Evolutionary conservation across 1,140 invertebrate species (phyloP).

Genomic region (Dendroctonus ponderosae): DNA sequence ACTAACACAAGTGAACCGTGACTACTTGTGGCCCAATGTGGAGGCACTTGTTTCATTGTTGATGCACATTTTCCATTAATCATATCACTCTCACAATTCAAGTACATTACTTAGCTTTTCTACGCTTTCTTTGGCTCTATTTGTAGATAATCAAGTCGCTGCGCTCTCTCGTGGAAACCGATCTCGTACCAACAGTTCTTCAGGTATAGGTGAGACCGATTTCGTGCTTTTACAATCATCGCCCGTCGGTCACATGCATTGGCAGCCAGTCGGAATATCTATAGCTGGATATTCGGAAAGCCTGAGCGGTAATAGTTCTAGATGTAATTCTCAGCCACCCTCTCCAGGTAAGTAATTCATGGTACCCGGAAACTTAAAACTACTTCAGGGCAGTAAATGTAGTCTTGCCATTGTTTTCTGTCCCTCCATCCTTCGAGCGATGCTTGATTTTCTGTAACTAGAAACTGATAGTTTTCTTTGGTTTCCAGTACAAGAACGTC

Average conservation of each 20-base stretch:
- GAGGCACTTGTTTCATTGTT: no score
- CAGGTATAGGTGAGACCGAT: constrained; percentile 53
- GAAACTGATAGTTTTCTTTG: neutral
- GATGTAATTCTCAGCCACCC: constrained; percentile 52
- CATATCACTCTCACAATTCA: no score
- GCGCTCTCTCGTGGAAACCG: constrained; percentile 33
- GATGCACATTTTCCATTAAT: no score
- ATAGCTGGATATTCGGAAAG: constrained; percentile 44
- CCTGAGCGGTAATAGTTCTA: constrained; percentile 48
- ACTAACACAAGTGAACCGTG: no score
- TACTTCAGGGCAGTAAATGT: neutral
- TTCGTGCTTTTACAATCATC: constrained; percentile 58
- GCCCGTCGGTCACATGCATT: constrained; percentile 52
- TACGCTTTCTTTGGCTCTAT: constrained; percentile 18
- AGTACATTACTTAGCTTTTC: neutral
- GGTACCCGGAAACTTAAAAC: no score
- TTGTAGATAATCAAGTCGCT: constrained; percentile 13
- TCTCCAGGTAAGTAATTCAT: constrained; percentile 44
- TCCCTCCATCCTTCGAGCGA: no score
- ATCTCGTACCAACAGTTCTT: constrained; percentile 46
- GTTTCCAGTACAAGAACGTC: constrained; percentile 40
- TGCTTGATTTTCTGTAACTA: no score
- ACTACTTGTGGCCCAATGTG: no score
- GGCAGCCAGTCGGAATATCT: constrained; percentile 53
- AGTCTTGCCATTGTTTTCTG: no score